These are phyloP conservation scores for Geopemphigus sp. DNA, from an alignment of 1,140 invertebrate species.

Conservation along the genomic window DNA sequence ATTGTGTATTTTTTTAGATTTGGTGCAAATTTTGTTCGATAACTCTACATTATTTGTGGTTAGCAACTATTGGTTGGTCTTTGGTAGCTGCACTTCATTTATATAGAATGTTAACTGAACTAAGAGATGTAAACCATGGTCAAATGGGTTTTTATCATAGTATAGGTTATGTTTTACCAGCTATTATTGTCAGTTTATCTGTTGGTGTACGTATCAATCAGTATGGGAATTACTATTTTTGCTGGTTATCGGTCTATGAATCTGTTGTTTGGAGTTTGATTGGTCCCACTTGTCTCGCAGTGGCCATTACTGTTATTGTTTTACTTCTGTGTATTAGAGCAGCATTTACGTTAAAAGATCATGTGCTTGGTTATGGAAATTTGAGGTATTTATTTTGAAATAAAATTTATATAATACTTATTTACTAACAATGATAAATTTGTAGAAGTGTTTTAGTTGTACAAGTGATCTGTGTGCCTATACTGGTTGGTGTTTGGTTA, in stretches of 20 bases:
- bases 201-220: constrained; percentile 92
- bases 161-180: constrained; percentile 92
- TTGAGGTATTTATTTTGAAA: constrained; percentile 62
- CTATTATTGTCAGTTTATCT: constrained; percentile 84
- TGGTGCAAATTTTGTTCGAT: constrained; percentile 89
- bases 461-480: constrained; percentile 73
- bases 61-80: constrained; percentile 86
- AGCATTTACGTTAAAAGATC: constrained; percentile 86
- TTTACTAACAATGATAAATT: constrained; percentile 50
- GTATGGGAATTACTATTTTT: constrained; percentile 84
- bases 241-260: constrained; percentile 92
- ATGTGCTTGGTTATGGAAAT: constrained; percentile 86
- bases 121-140: constrained; percentile 94
- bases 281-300: constrained; percentile 75
- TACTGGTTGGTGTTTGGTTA: constrained; percentile 77
- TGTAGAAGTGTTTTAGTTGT: constrained; percentile 80
- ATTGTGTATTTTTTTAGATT: constrained; percentile 60
- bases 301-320: constrained; percentile 74
- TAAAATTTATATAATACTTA: constrained; percentile 14
- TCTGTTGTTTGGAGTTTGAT: constrained; percentile 88
- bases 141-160: constrained; percentile 92
- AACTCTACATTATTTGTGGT: constrained; percentile 87
- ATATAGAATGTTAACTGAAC: constrained; percentile 91
- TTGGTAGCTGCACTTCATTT: constrained; percentile 88
- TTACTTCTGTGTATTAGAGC: constrained; percentile 82